A percentile compares a stretch with the other conserved stretches of the same genome.
phyloP scores from a whole-genome alignment of 2,797 vertebrate genomes.

The Lepilemur ruficaudatus region DNA sequence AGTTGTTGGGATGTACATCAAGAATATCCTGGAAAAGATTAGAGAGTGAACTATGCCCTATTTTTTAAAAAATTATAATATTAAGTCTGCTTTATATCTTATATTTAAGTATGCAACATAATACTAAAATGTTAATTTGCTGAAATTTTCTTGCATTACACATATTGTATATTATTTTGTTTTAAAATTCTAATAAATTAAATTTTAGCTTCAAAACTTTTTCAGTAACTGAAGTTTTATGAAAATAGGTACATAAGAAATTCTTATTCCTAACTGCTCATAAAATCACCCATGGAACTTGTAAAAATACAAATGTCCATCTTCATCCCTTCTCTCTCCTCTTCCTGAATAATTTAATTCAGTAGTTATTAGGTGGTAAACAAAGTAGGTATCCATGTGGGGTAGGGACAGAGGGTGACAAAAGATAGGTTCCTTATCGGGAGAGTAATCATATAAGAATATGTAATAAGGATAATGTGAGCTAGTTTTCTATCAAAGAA shows the following conservation, averaged over 20 bases:
- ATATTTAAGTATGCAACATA: neutral
- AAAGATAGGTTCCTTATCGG: neutral
- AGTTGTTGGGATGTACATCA: neutral
- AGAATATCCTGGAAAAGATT: neutral
- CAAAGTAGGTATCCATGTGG: neutral
- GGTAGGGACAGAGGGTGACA: neutral
- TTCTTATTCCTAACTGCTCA: neutral
- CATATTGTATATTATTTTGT: neutral
- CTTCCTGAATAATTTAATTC: neutral
- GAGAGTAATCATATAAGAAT: neutral
- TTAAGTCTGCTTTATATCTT: neutral
- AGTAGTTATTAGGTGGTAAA: neutral
- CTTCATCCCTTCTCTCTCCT: neutral
- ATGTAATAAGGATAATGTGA: neutral
- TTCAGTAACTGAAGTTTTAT: neutral
- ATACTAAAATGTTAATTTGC: neutral
- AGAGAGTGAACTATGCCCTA: neutral
- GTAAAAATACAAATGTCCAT: neutral
- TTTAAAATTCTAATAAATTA: slow-evolving; percentile 21
- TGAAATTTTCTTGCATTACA: neutral
- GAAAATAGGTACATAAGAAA: neutral
- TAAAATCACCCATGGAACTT: neutral
- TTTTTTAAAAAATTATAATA: neutral
- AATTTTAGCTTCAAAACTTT: neutral
- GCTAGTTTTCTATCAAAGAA: neutral